Evolutionary conservation across 2,888 invertebrate species (phyloP).

Genomic region (Epicampocera succincta): DNA sequence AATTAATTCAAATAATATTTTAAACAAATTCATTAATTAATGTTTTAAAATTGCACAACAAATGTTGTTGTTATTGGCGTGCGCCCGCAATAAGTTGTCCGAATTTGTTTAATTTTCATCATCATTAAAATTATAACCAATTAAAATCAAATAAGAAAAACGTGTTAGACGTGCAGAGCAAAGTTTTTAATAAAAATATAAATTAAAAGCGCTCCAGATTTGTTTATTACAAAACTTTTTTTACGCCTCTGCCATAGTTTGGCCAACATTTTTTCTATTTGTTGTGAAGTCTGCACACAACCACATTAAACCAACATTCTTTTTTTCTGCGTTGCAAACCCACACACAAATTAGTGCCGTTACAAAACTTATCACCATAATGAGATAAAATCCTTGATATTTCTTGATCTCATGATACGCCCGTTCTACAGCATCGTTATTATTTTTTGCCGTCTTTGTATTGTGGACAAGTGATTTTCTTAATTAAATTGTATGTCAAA

Average conservation of each 20-base stretch:
- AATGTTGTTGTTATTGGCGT: too few relatives aligned
- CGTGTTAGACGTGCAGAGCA: too few relatives aligned
- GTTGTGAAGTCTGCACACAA: background rate
- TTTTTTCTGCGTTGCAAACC: background rate
- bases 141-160: too few relatives aligned
- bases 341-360: constrained; percentile 31
- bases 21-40: too few relatives aligned
- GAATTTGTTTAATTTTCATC: too few relatives aligned
- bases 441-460: constrained; percentile 1
- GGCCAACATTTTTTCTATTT: background rate
- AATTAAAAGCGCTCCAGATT: background rate
- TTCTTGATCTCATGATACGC: constrained; percentile 51
- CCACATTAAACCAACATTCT: background rate
- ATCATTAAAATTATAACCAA: too few relatives aligned
- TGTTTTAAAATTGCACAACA: too few relatives aligned
- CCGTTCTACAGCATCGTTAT: constrained; percentile 14
- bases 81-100: too few relatives aligned
- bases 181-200: too few relatives aligned
- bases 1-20: too few relatives aligned
- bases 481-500: constrained; percentile 70
- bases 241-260: background rate
- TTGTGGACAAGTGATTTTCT: constrained; percentile 68
- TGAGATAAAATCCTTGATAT: constrained; percentile 56
- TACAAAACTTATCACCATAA: constrained; percentile 40
- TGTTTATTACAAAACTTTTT: background rate